phyloP scores from a whole-genome alignment of 2,113 vertebrate species.

The Uria aalge region DNA sequence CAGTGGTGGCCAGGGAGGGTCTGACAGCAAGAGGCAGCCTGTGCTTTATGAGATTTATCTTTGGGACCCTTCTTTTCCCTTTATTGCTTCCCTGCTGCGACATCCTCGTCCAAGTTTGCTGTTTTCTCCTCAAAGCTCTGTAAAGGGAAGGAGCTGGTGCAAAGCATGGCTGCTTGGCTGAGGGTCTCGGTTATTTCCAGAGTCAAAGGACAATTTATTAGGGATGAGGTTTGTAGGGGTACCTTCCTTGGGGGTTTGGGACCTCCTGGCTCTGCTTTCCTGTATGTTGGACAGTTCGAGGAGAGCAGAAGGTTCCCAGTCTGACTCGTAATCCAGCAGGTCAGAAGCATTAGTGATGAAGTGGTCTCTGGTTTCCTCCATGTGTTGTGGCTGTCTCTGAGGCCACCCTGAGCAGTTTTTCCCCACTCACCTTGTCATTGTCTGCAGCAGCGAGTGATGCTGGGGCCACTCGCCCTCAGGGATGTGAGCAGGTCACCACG shows the following conservation, averaged over 20 bases:
- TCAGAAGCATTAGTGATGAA: not conserved
- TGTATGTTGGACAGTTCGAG: not conserved
- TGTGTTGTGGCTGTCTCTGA: rapidly evolving
- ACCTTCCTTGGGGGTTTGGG: not conserved
- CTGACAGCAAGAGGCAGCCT: not conserved
- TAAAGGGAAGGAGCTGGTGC: not conserved
- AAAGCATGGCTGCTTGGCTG: not conserved
- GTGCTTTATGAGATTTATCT: not conserved
- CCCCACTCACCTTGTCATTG: not conserved
- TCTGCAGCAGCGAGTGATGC: not conserved
- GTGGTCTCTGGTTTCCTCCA: rapidly evolving
- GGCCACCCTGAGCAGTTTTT: not conserved
- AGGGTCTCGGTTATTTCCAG: not conserved
- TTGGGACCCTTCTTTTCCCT: not conserved
- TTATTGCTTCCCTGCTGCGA: not conserved
- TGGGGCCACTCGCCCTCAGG: not conserved
- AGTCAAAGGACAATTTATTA: not conserved
- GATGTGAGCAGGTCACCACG: rapidly evolving
- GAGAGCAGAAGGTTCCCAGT: not conserved
- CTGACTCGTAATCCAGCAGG: rapidly evolving
- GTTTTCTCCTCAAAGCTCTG: not conserved
- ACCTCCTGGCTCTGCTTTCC: not conserved
- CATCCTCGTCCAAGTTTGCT: not conserved
- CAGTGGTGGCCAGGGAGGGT: not conserved
- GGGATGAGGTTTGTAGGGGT: not conserved